These are phyloP conservation scores for Aeoliscus strigatus DNA, from an alignment of 2,797 vertebrate species.

Conservation along the genomic window DNA sequence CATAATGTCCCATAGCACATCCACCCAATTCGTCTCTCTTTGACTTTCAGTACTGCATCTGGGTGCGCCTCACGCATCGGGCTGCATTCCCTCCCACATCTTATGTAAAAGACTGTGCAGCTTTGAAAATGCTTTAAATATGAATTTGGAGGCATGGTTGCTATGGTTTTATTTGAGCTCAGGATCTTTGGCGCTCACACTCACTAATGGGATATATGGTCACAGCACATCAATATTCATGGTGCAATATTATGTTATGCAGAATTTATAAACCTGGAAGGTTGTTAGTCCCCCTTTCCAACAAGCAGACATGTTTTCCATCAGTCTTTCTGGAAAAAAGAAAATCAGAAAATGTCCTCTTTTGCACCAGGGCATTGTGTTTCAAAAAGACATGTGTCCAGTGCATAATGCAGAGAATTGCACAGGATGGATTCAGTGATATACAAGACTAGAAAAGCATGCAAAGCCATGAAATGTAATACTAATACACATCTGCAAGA, in stretches of 20 bases:
- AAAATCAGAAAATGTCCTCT: too few relatives aligned
- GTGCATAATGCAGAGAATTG: conserved; percentile 1
- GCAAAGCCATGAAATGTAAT: conserved; percentile 5
- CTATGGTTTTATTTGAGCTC: conserved; percentile 33
- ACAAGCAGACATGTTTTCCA: conserved; percentile 14
- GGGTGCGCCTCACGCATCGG: conserved; percentile 11
- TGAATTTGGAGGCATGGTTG: conserved; percentile 26
- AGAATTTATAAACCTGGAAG: conserved; percentile 65
- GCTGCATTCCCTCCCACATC: conserved; percentile 2
- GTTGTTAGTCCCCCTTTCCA: conserved; percentile 34
- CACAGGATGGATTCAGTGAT: background rate
- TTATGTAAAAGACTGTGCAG: conserved; percentile 50
- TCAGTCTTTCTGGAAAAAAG: conserved; percentile 1
- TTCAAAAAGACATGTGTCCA: background rate
- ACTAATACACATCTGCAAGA: conserved; percentile 6
- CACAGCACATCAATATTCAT: conserved; percentile 70
- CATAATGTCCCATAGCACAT: conserved; percentile 51
- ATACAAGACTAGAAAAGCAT: background rate
- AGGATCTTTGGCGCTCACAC: conserved; percentile 39
- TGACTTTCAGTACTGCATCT: conserved; percentile 46
- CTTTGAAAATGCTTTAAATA: conserved; percentile 30
- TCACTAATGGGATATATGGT: conserved; percentile 54
- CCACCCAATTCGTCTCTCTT: conserved; percentile 40
- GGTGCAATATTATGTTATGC: conserved; percentile 65
- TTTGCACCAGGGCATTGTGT: background rate